Percentiles rank a stretch among this genome's conserved stretches.
These are phyloP conservation scores for Sitta carolinensis DNA, from an alignment of 2,797 vertebrate species.

Conservation along the genomic window DNA sequence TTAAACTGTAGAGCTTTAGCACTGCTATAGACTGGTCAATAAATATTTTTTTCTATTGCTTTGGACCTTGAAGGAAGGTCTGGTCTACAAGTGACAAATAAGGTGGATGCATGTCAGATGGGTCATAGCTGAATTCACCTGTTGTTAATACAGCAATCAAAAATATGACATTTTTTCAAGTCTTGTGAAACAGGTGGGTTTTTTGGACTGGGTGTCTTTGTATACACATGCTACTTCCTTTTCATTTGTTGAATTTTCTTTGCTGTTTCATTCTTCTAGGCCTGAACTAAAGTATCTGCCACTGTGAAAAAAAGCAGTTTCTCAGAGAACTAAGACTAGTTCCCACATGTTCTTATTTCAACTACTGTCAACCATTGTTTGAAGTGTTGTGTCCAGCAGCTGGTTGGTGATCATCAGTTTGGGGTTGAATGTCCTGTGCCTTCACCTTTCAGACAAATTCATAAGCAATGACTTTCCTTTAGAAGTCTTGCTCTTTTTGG, in stretches of 20 bases:
- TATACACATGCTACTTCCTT: neutral
- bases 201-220: neutral
- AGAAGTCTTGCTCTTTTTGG: neutral
- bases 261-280: neutral
- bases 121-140: neutral
- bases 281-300: neutral
- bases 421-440: neutral
- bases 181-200: neutral
- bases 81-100: neutral
- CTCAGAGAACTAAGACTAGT: neutral
- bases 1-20: neutral
- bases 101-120: fast-evolving
- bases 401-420: neutral
- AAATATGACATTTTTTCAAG: neutral
- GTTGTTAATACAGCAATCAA: neutral
- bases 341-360: neutral
- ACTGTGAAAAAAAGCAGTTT: neutral
- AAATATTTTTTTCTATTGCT: neutral
- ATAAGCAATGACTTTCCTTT: neutral
- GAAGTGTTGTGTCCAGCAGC: neutral
- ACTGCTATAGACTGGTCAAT: neutral
- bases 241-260: neutral
- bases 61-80: neutral
- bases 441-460: neutral
- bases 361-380: neutral